These are phyloP conservation scores for Lamellibrachia satsuma DNA, from an alignment of 2,888 invertebrate species.

Conservation along the genomic window DNA sequence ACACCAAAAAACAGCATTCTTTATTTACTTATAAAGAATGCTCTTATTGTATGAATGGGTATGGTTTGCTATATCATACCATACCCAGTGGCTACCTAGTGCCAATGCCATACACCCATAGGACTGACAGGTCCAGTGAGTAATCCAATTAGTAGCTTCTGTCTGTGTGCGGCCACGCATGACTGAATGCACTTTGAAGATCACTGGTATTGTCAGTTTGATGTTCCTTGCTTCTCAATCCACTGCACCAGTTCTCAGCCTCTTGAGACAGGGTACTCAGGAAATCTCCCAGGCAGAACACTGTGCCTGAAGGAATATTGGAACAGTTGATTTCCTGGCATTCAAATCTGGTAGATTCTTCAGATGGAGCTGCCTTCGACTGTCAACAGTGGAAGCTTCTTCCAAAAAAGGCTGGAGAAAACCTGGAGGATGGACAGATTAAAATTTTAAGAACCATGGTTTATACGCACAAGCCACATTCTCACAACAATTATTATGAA, in stretches of 20 bases:
- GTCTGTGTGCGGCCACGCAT: neutral
- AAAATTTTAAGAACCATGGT: too few species aligned
- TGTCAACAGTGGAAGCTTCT: too few species aligned
- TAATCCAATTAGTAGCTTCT: neutral
- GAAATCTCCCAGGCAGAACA: slow-evolving; percentile 5
- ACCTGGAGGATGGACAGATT: too few species aligned
- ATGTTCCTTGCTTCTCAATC: neutral
- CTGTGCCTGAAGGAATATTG: slow-evolving; percentile 1
- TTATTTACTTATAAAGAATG: neutral
- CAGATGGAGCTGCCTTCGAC: neutral
- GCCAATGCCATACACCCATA: neutral
- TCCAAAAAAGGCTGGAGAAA: too few species aligned
- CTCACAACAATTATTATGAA: too few species aligned
- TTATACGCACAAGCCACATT: too few species aligned
- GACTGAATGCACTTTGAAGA: slow-evolving; percentile 9
- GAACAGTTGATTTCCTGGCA: neutral
- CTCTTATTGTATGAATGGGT: too few species aligned
- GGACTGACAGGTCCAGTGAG: neutral
- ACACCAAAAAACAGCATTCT: neutral
- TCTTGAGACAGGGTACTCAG: slow-evolving; percentile 2
- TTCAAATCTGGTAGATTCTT: neutral
- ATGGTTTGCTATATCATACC: neutral
- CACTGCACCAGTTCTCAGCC: neutral
- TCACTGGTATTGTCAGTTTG: slow-evolving; percentile 5
- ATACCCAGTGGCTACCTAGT: neutral